Conservation (phyloP, 1,140 invertebrate species). For the Thaumetopoea pityocampa region DNA sequence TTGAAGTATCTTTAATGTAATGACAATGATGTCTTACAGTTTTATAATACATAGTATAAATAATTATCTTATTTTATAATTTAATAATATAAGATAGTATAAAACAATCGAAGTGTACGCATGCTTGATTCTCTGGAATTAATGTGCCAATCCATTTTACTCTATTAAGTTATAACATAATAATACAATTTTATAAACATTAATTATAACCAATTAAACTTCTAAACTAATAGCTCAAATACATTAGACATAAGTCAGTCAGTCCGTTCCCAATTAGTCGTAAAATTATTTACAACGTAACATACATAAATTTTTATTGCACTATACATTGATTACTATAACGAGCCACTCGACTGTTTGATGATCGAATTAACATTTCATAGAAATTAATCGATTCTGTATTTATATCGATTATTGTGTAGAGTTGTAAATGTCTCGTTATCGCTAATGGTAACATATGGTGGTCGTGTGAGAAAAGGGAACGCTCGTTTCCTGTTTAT, state of each 20-base stretch:
- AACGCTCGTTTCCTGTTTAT: conserved; percentile 53
- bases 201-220: conserved; percentile 40
- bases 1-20: too few relatives aligned
- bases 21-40: too few relatives aligned
- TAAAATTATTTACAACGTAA: conserved; percentile 44
- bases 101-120: too few relatives aligned
- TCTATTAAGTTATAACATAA: conserved; percentile 20
- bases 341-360: conserved; percentile 54
- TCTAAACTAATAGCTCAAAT: conserved; percentile 49
- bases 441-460: conserved; percentile 63
- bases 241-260: conserved; percentile 28
- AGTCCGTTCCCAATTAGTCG: conserved; percentile 39
- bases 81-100: too few relatives aligned
- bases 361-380: conserved; percentile 60
- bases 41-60: too few relatives aligned
- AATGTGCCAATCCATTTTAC: conserved; percentile 10
- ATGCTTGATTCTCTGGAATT: too few relatives aligned
- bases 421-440: conserved; percentile 60
- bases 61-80: too few relatives aligned
- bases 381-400: conserved; percentile 61
- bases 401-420: conserved; percentile 43
- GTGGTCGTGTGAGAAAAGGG: conserved; percentile 40
- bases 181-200: conserved; percentile 24
- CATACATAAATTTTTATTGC: conserved; percentile 52
- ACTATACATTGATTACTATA: conserved; percentile 62